A percentile compares a stretch with the other conserved stretches of the same genome.
These are phyloP conservation scores for Scaptomyza pallida DNA, from an alignment of 1,140 invertebrate species.

Conservation along the genomic window DNA sequence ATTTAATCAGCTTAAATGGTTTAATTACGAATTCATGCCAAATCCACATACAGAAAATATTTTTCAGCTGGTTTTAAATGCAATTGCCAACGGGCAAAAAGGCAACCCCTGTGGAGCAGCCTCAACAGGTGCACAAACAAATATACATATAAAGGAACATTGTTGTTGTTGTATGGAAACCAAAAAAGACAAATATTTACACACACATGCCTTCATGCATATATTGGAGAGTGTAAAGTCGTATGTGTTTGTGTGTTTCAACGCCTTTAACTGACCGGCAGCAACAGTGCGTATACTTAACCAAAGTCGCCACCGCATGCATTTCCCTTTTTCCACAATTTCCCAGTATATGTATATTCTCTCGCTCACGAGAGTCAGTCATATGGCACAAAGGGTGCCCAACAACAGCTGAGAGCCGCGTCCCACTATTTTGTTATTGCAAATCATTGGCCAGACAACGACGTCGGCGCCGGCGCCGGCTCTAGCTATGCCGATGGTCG, in stretches of 20 bases:
- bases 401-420: conserved; percentile 66
- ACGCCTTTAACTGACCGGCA: conserved; percentile 14
- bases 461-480: conserved; percentile 52
- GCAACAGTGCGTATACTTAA: conserved; percentile 70
- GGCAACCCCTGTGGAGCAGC: background rate
- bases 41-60: background rate
- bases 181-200: conserved; percentile 16
- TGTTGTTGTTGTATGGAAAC: conserved; percentile 18
- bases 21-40: background rate
- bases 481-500: conserved; percentile 35
- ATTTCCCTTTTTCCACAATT: conserved; percentile 28
- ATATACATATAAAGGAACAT: conserved; percentile 23
- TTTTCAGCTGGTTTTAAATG: background rate
- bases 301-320: conserved; percentile 43
- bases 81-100: background rate
- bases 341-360: conserved; percentile 76
- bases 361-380: conserved; percentile 9
- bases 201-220: background rate
- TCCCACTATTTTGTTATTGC: conserved; percentile 63
- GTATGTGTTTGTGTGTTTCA: background rate
- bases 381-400: background rate
- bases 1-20: background rate
- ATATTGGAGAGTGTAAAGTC: background rate
- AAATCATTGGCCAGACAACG: conserved; percentile 59
- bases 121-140: conserved; percentile 55